Conservation (phyloP, 2,888 invertebrate genomes). For the Leucania comma region DNA sequence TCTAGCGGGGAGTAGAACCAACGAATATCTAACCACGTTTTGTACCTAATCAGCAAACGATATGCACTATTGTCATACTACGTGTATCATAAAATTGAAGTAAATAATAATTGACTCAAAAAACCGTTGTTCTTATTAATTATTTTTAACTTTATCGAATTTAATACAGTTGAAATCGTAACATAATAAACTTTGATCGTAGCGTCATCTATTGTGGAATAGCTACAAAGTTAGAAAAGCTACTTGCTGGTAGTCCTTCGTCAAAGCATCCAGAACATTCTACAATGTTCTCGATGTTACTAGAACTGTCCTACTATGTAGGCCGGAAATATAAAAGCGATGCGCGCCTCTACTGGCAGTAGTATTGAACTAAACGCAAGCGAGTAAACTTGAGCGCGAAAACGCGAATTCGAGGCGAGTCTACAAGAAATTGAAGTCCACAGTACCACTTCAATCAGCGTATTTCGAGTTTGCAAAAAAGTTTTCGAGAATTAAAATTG, state of each 20-base stretch:
- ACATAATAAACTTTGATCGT: fast-evolving
- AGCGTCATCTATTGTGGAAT: constrained; percentile 37
- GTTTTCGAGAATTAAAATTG: neutral
- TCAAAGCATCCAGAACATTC: constrained; percentile 48
- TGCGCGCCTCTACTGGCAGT: constrained; percentile 57
- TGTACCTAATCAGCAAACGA: too few relatives aligned
- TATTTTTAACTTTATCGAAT: neutral
- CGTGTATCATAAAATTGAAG: neutral
- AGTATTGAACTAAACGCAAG: constrained; percentile 64
- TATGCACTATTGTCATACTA: too few relatives aligned
- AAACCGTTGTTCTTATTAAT: neutral
- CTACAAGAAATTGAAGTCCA: neutral
- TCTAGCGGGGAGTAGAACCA: constrained; percentile 35
- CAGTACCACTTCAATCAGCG: neutral
- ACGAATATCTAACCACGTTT: neutral
- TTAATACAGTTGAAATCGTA: neutral
- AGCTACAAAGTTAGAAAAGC: neutral
- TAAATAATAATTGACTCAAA: neutral
- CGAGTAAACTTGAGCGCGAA: constrained; percentile 5
- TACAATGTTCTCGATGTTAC: constrained; percentile 48
- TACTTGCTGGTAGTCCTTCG: constrained; percentile 52
- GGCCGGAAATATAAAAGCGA: constrained; percentile 73
- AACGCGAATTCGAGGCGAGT: neutral
- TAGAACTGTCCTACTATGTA: constrained; percentile 21
- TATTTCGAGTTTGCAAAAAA: neutral